Conservation (phyloP, 1,140 invertebrate species). For the Goniozus legneri region DNA sequence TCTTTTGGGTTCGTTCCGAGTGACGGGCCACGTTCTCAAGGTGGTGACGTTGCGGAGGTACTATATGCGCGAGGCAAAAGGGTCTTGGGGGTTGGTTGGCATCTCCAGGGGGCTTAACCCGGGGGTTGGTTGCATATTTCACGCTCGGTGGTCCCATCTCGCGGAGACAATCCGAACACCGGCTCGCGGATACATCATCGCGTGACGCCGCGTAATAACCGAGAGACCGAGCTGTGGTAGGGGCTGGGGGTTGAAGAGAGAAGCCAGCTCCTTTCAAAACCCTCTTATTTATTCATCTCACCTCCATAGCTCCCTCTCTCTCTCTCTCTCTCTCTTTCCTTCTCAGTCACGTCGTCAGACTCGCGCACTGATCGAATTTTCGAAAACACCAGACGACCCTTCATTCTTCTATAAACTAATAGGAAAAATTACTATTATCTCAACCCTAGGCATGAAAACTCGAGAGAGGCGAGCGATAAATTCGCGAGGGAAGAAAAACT, state of each 20-base stretch:
- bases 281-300: constrained; percentile 56
- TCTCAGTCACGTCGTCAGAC: background rate
- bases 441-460: too few species aligned
- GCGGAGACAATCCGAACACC: constrained; percentile 54
- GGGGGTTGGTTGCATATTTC: constrained; percentile 52
- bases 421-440: too few species aligned
- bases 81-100: constrained; percentile 34
- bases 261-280: constrained; percentile 46
- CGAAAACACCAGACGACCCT: constrained; percentile 17
- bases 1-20: too few species aligned
- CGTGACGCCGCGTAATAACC: constrained; percentile 53
- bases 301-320: constrained; percentile 25
- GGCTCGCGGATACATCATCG: constrained; percentile 54
- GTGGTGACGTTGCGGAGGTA: constrained; percentile 44
- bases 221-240: constrained; percentile 25
- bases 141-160: constrained; percentile 54
- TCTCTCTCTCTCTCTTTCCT: constrained; percentile 4
- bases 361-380: constrained; percentile 5
- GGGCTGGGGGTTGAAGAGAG: too few species aligned
- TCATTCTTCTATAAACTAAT: too few species aligned
- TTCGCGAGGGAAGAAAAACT: too few species aligned
- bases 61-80: too few species aligned
- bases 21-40: constrained; percentile 31
- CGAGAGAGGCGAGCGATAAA: too few species aligned
- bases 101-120: constrained; percentile 42